Conservation (phyloP, 2,888 invertebrate genomes). For the Drosophila lacicola region DNA sequence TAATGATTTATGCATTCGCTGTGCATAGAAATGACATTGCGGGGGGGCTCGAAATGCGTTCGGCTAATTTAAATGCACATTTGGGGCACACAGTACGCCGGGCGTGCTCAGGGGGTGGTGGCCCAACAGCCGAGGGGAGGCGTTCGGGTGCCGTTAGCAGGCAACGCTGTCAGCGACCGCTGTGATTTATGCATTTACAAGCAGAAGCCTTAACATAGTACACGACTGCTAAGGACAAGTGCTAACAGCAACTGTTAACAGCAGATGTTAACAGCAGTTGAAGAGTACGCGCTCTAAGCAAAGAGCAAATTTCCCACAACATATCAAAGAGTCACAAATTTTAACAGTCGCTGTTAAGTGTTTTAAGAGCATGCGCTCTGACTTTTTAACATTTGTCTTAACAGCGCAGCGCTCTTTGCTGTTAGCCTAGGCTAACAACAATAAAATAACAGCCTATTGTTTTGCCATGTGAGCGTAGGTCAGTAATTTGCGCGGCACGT, state of each 20-base stretch:
- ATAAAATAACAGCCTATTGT: slow-evolving; percentile 14
- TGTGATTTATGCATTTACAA: slow-evolving; percentile 57
- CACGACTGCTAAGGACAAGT: background rate
- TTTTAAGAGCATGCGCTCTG: slow-evolving; percentile 42
- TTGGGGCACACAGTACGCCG: slow-evolving; percentile 56
- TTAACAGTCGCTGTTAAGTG: slow-evolving; percentile 28
- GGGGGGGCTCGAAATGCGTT: slow-evolving; percentile 25
- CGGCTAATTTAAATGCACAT: slow-evolving; percentile 78
- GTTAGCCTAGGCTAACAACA: slow-evolving; percentile 5
- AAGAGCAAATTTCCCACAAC: slow-evolving; percentile 55
- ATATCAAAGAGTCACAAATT: background rate
- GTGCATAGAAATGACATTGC: slow-evolving; percentile 73
- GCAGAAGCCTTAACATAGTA: slow-evolving; percentile 3
- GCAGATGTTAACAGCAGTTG: slow-evolving; percentile 14
- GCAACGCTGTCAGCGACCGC: slow-evolving; percentile 52
- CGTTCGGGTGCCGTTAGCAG: slow-evolving; percentile 1
- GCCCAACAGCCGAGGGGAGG: slow-evolving; percentile 7
- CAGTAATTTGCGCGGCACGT: slow-evolving; percentile 58
- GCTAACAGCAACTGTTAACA: slow-evolving; percentile 1
- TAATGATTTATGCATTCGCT: slow-evolving; percentile 77
- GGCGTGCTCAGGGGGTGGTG: background rate
- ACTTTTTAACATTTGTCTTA: background rate
- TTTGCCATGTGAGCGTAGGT: slow-evolving; percentile 51
- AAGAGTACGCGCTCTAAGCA: slow-evolving; percentile 7
- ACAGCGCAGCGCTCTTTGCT: slow-evolving; percentile 35